Evolutionary conservation across 2,113 vertebrate genomes (phyloP).

Genomic region (Tympanuchus pallidicinctus): DNA sequence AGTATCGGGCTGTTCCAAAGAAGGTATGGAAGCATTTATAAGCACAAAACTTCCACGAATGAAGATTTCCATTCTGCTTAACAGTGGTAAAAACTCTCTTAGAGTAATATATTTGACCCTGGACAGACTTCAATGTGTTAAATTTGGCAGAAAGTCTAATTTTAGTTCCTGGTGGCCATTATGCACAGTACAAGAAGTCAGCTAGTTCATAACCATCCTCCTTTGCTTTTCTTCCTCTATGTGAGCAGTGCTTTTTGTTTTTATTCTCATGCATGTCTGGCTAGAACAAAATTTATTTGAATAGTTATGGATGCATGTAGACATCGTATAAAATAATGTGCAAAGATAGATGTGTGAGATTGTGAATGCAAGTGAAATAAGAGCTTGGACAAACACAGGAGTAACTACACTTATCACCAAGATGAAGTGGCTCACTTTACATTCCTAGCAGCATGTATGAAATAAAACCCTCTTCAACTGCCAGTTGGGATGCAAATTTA

Average conservation of each 20-base stretch:
- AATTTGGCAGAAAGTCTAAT: neutral
- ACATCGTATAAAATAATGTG: neutral
- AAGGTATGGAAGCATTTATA: neutral
- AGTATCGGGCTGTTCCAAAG: neutral
- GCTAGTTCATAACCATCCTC: neutral
- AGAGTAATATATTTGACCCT: neutral
- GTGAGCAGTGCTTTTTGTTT: neutral
- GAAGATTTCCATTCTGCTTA: neutral
- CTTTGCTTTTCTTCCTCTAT: neutral
- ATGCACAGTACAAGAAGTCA: neutral
- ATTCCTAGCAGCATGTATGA: neutral
- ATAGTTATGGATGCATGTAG: neutral
- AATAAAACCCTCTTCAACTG: neutral
- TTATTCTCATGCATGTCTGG: neutral
- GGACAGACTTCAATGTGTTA: neutral
- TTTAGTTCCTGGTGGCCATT: neutral
- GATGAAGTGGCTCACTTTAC: neutral
- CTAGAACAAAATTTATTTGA: neutral
- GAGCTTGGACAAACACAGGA: neutral
- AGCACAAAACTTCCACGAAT: neutral
- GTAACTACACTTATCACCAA: neutral
- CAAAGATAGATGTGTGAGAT: neutral
- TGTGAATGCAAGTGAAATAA: neutral
- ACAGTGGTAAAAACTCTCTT: neutral
- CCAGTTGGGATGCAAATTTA: neutral